Base-by-base conservation (phyloP, 2,797 vertebrate genomes). In the Diceros bicornis region DNA sequence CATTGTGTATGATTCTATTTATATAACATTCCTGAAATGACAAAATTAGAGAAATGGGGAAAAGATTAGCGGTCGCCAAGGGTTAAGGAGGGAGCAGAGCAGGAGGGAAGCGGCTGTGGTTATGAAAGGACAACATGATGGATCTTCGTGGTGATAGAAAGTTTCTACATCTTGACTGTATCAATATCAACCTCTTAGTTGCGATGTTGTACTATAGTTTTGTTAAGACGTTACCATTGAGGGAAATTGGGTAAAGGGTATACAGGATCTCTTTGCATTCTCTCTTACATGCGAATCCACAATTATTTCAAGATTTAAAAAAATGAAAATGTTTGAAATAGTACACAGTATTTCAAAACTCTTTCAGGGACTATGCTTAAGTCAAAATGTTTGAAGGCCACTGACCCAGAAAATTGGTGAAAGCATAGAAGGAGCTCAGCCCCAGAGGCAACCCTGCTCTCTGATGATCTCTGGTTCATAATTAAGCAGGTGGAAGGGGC, bases 361-460 rank as follows among this genome's bases (percentile, higher is more conserved):
- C 20, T 94, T 89, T 92, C 16, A 23, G 1, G 7, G 11, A 17
- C 0, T 85, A 16, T 47, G n/a, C 25, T 66, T 96, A 23, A 71
- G 50, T 84, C 52, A 79, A 87, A 83, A 92, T 90, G 55, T 41
- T 81, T 71, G 74, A 90, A 93, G 52, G 52, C 17, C n/a, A 88
- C 32, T 81, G 79, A 94, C 71, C 18, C 23, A 64, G 82, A 96
- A 94, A 27, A 87, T 0, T 89, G 66, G 72, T 29, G 50, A 41
- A 64, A 74, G 47, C 69, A 86, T 1, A 55, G 72, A 82, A 11
- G 20, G 52, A 82, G 10, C 34, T 81, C 6, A 74, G 75, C 82
- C 23, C 62, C 20, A 20, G 12, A 85, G 50, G 44, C 34, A 68
- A 13, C 11, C 12, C 9, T 69, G 47, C 50, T 55, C n/a, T 71